Base-by-base conservation (phyloP, 2,888 invertebrate species). In the Acleris holmiana region DNA sequence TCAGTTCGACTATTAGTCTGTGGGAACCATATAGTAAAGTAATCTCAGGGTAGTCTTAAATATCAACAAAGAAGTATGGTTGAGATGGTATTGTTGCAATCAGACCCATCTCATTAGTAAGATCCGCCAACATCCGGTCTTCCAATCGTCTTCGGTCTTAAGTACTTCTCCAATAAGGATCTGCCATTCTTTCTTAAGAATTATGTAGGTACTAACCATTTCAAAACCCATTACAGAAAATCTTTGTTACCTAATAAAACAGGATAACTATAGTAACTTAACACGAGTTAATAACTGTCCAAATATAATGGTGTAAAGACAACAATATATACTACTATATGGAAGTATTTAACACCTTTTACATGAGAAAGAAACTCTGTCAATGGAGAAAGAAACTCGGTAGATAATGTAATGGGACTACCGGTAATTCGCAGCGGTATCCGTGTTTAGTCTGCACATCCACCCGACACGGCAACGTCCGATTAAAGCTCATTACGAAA, bases 401-500 rank as follows among this genome's bases (percentile, higher is more conserved):
- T 23, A 64, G 47, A 23, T 62, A 63, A 57, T 59, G 48, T 65
- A 50, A 60, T 64, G 44, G 49, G 46, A 55, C 61, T 68, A 56
- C 47, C 44, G 59, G 56, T 59, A 44, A 64, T 66, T 46, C 19
- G 65, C 25, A 46, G 68, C 53, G 49, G 58, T 73, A 63, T 71
- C 61, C 57, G 63, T 67, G 61, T 68, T 64, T 65, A 64, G 62
- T 66, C 35, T 47, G 61, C 60, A 54, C 46, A 62, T 61, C 41
- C 29, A 53, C 58, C 58, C 65, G 69, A 67, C 73, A 75, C 71
- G 75, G 71, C 76, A 77, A 76, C 68, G 74, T 49, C 74, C 78
- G 74, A 80, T 82, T 80, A 82, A 69, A 50, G 51, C 44, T 56
- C 41, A 57, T 61, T 57, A 83, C 72, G 71, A 74, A 75, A 84